Base-by-base conservation (phyloP, 2,888 invertebrate genomes). In the Prosopocoilus inquinatus region DNA sequence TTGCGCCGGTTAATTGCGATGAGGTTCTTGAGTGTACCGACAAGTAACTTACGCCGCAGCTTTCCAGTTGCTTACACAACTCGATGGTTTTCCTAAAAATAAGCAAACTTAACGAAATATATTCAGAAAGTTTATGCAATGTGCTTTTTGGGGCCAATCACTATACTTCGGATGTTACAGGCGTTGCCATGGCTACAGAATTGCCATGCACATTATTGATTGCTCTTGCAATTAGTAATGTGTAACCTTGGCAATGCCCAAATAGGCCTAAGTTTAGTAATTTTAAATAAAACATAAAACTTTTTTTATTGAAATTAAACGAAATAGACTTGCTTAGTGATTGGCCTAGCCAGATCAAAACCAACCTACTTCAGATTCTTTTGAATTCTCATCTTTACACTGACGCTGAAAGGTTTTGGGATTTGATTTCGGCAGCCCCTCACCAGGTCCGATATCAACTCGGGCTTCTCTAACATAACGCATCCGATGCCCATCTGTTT, bases 21-120 rank as follows among this genome's bases (percentile, higher is more conserved):
- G 89, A 85, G n/a, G 94, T 96, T 53, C 98, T 83, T 1, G 93
- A 96, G 79, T 99, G 98, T 20, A 98, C 84, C 0, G 93, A 89
- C 34, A 99, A 74, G 79, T 93, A 97, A 49, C 89, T 89, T 1
- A 87, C 87, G n/a, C 95, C 96, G 71, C 92, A 88, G 59, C 85
- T 84, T 74, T 97, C 94, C 50, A 94, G 75, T 66, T 86, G 85
- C 62, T 83, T 84, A 66, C 91, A 94, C 59, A 97, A 74, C 53
- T 90, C 87, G 13, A 98, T 84, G 1, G 93, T 95, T 65, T 82
- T 81, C 56, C 80, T 82, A 49, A 69, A 59, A 58, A 53, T 50
- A 9, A 28, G 45, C 36, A 53, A 45, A 47, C 7, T 28, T 28
- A 57, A 32, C 39, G 12, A 50, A 3, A 11, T 39, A 11, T 38